Base-by-base conservation (phyloP, 2,888 invertebrate species). In the Ecliptopera silaceata region DNA sequence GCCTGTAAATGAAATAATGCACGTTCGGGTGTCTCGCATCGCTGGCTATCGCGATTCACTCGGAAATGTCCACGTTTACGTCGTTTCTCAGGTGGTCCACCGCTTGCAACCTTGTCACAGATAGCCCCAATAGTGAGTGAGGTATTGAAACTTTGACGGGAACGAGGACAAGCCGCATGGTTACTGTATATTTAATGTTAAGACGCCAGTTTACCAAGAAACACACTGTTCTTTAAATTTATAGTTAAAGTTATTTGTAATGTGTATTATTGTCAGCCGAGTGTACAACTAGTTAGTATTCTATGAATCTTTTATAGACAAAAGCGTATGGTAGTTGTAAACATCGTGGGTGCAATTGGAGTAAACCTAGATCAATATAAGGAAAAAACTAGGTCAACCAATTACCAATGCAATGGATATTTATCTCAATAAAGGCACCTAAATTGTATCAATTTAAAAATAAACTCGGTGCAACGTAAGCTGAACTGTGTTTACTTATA, bases 71-170 rank as follows among this genome's bases (percentile, higher is more conserved):
- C 70, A 75, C 78, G 74, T 79, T 78, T 77, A 79, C 78, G 75
- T 77, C 68, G 79, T 81, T 81, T 84, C 86, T 85, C 82, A 82
- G 86, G 81, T 84, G 82, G 82, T 82, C 79, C 74, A 78, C 80
- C 75, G 72, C 73, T 74, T 75, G 69, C 81, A 86, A 82, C 89
- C 86, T 88, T 88, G 88, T 88, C 85, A 84, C 84, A 84, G 80
- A 85, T 88, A 84, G 81, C 80, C 82, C 80, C 78, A 75, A 79
- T 79, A 79, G 66, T 70, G 70, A 71, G 66, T 72, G 70, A 70
- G 66, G 76, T 80, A 84, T 84, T 80, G 82, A 82, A 84, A 82
- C 72, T 83, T 82, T 76, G 80, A 80, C 84, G 76, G 82, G 83
- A 86, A 85, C 75, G 80, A 73, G 85, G 74, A 79, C 85, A 77